These are phyloP conservation scores for Trypoxylus dichotomus DNA, from an alignment of 1,140 invertebrate genomes.

Conservation along the genomic window DNA sequence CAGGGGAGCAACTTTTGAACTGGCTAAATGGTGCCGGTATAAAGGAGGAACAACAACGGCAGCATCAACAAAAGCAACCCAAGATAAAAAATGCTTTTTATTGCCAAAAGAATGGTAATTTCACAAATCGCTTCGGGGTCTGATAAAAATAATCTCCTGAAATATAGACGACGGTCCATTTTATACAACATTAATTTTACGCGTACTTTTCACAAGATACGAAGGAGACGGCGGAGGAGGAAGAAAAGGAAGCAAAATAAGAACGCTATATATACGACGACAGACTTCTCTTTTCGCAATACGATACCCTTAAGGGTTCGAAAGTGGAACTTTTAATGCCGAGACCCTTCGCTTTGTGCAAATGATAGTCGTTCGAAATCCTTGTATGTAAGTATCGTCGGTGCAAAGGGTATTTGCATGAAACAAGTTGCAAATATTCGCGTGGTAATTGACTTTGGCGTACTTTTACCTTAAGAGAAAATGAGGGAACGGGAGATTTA, in stretches of 20 bases:
- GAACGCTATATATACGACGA: neutral
- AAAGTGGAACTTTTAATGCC: neutral
- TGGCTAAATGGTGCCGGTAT: neutral
- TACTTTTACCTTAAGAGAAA: neutral
- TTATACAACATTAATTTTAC: slow-evolving; percentile 26
- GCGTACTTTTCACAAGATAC: neutral
- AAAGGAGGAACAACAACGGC: neutral
- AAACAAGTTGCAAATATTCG: neutral
- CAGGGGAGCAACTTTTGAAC: neutral
- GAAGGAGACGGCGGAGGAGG: neutral
- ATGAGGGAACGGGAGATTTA: neutral
- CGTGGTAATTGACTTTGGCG: neutral
- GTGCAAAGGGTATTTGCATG: neutral
- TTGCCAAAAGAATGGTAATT: slow-evolving; percentile 20
- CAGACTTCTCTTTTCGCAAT: neutral
- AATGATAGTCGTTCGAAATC: neutral
- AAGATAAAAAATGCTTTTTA: slow-evolving; percentile 4
- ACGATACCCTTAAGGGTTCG: neutral
- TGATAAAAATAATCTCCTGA: slow-evolving; percentile 19
- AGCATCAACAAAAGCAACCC: slow-evolving; percentile 1
- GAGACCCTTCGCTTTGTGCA: neutral
- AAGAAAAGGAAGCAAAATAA: neutral
- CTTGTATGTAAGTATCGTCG: neutral
- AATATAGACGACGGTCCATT: slow-evolving; percentile 13
- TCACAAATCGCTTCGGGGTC: slow-evolving; percentile 2